Percentiles rank a stretch among this genome's conserved stretches.
Conservation (phyloP, 2,888 invertebrate species). For the Drosophila mayaguana region DNA sequence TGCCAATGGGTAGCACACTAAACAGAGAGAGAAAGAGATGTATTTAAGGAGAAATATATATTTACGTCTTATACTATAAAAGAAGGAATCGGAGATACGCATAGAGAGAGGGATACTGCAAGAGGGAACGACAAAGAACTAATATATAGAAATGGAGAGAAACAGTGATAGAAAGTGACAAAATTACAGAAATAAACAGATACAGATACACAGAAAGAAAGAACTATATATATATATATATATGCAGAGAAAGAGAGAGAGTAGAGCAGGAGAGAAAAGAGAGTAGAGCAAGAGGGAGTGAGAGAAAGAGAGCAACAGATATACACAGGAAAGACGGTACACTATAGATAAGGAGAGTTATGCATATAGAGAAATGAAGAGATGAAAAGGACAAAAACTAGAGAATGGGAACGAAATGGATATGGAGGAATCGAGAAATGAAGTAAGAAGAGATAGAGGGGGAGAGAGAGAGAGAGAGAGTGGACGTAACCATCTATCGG, state of each 20-base stretch:
- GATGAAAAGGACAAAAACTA: no score
- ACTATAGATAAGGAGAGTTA: neutral
- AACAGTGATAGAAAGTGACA: neutral
- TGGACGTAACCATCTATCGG: neutral
- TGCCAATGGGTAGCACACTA: conserved; percentile 10
- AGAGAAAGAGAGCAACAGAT: neutral
- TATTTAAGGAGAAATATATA: no score
- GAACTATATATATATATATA: no score
- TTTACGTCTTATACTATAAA: no score
- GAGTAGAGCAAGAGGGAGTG: neutral
- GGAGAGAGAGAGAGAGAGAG: neutral
- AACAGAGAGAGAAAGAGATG: neutral
- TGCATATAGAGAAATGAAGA: neutral
- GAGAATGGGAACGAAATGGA: neutral
- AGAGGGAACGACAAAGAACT: no score
- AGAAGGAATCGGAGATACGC: no score
- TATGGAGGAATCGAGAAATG: neutral
- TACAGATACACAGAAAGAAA: neutral
- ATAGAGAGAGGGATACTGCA: neutral
- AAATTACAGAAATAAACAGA: neutral
- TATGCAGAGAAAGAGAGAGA: neutral
- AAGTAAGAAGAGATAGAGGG: neutral
- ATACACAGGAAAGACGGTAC: neutral
- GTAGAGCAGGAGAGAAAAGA: no score
- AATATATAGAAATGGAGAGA: no score